Conservation (phyloP, 2,888 invertebrate genomes). For the Frankliniella fusca region DNA sequence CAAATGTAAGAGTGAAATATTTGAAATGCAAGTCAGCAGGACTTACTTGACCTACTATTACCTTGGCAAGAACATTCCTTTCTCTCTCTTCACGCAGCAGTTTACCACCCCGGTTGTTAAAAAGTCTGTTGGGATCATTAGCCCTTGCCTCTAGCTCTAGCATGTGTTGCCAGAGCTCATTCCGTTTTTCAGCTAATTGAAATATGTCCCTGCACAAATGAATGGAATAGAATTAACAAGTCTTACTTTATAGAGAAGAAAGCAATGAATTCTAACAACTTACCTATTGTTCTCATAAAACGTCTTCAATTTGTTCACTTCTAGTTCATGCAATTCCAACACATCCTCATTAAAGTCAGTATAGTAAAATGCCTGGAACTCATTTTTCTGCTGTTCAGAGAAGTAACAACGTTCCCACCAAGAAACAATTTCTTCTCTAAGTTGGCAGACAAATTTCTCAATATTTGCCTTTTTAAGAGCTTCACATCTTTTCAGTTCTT, state of each 20-base stretch:
- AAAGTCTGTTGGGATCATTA: slow-evolving; percentile 69
- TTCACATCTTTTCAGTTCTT: slow-evolving; percentile 72
- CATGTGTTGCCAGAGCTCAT: slow-evolving; percentile 70
- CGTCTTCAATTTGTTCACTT: slow-evolving; percentile 63
- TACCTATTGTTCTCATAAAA: slow-evolving; percentile 52
- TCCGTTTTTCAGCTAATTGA: slow-evolving; percentile 61
- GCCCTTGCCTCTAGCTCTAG: slow-evolving; percentile 69
- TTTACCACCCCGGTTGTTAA: slow-evolving; percentile 82
- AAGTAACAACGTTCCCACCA: slow-evolving; percentile 78
- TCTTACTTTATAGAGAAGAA: slow-evolving; percentile 25
- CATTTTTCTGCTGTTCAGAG: slow-evolving; percentile 56
- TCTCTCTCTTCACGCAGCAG: slow-evolving; percentile 81
- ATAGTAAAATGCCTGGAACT: slow-evolving; percentile 61
- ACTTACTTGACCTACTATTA: slow-evolving; percentile 30
- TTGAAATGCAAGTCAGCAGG: neutral
- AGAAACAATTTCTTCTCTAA: slow-evolving; percentile 64
- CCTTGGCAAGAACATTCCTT: slow-evolving; percentile 66
- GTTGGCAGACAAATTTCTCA: slow-evolving; percentile 56
- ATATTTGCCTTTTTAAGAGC: slow-evolving; percentile 72
- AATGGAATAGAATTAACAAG: no score
- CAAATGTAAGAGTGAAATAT: neutral
- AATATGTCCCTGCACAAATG: slow-evolving; percentile 56
- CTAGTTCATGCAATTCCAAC: slow-evolving; percentile 71
- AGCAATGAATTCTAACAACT: neutral
- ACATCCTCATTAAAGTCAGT: slow-evolving; percentile 75